Percentiles rank a stretch among this genome's conserved stretches.
phyloP scores from a whole-genome alignment of 1,140 invertebrate species.

The Drosophila jambulina region DNA sequence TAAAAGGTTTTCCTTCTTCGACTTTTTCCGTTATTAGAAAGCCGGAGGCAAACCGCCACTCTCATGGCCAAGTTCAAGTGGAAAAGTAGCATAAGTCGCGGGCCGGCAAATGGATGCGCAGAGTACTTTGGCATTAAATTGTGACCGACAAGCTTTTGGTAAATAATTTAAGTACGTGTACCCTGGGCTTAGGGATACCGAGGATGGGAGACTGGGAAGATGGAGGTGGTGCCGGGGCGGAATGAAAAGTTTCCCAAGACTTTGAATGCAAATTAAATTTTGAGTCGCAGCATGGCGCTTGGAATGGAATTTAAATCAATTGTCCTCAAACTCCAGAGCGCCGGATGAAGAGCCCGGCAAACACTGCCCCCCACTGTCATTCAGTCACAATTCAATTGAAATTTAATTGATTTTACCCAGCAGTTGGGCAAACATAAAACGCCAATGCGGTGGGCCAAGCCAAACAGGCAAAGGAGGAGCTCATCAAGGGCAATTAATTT shows the following conservation, averaged over 20 bases:
- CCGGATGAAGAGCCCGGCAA: constrained; percentile 6
- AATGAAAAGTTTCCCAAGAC: constrained; percentile 33
- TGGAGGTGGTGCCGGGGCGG: not conserved
- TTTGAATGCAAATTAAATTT: constrained; percentile 65
- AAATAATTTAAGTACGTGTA: constrained; percentile 75
- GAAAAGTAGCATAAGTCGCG: constrained; percentile 65
- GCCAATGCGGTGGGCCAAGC: constrained; percentile 26
- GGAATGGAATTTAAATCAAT: constrained; percentile 46
- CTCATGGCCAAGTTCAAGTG: constrained; percentile 64
- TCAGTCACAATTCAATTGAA: constrained; percentile 58
- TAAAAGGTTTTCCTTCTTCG: not conserved
- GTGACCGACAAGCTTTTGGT: constrained; percentile 50
- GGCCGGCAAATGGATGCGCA: constrained; percentile 9
- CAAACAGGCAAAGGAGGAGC: constrained; percentile 13
- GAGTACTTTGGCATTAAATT: constrained; percentile 50
- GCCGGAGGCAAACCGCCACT: constrained; percentile 1
- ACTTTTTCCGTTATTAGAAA: constrained; percentile 9
- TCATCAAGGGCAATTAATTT: constrained; percentile 35
- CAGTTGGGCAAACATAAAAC: constrained; percentile 41
- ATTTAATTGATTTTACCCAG: constrained; percentile 67
- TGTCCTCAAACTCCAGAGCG: constrained; percentile 11
- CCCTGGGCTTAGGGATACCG: constrained; percentile 27
- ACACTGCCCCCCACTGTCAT: not conserved
- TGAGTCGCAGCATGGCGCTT: constrained; percentile 55
- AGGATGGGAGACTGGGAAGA: not conserved